These are phyloP conservation scores for Dioctria linearis DNA, from an alignment of 2,888 invertebrate species.

Conservation along the genomic window DNA sequence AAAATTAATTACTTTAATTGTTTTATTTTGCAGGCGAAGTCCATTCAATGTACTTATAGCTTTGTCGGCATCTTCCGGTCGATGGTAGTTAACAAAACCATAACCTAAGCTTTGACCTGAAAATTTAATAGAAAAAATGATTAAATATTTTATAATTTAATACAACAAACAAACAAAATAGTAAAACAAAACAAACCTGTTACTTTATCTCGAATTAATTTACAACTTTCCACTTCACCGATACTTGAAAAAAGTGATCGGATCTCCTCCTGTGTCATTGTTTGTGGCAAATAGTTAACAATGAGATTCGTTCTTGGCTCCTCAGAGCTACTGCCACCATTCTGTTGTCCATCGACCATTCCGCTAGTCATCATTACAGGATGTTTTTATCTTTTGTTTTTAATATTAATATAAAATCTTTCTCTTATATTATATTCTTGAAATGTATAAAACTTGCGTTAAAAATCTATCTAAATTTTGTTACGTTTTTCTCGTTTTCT, in stretches of 20 bases:
- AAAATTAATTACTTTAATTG: slow-evolving; percentile 87
- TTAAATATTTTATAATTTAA: slow-evolving; percentile 11
- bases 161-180: slow-evolving; percentile 4
- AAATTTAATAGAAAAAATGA: slow-evolving; percentile 40
- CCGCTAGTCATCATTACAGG: slow-evolving; percentile 63
- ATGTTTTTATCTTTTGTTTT: too few species aligned
- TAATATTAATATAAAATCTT: slow-evolving; percentile 38
- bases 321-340: slow-evolving; percentile 79
- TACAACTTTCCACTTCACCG: slow-evolving; percentile 97
- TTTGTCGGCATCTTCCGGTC: slow-evolving; percentile 98
- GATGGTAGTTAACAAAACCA: slow-evolving; percentile 99
- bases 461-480: slow-evolving; percentile 53
- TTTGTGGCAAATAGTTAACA: slow-evolving; percentile 95
- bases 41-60: slow-evolving; percentile 99
- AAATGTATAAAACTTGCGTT: slow-evolving; percentile 48
- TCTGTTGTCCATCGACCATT: slow-evolving; percentile 83
- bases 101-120: slow-evolving; percentile 98
- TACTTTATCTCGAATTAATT: slow-evolving; percentile 96
- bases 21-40: slow-evolving; percentile 98
- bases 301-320: slow-evolving; percentile 97
- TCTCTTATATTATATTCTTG: background rate
- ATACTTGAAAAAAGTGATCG: slow-evolving; percentile 94
- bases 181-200: slow-evolving; percentile 77
- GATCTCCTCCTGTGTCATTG: slow-evolving; percentile 95
- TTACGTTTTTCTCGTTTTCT: slow-evolving; percentile 32